Base-by-base conservation (phyloP, 1,140 invertebrate species). In the Euglossa dilemma region DNA sequence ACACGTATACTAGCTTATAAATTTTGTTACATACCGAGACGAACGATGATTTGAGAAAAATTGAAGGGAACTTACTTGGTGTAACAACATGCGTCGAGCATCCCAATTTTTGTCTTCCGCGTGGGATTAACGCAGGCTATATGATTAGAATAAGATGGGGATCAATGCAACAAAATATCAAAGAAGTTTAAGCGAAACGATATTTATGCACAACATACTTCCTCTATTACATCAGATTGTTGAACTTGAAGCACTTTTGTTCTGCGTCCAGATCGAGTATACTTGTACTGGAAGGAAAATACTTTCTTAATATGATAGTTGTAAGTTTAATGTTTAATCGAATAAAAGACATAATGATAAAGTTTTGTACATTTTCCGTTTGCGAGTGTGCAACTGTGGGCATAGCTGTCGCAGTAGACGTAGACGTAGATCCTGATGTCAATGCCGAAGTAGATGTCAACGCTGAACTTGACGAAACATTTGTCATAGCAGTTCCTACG, bases 141-240 rank as follows among this genome's bases (percentile, higher is more conserved):
- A 69, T 18, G 50, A 82, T 18, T 52, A 84, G n/a, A 43, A 56
- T 50, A 2, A 72, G 73, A 79, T 66, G 66, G 14, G 14, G 20
- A 28, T 67, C 45, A 67, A 52, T 76, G 28, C 11, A 77, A 72
- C 9, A 63, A 70, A 11, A 18, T 52, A 23, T 36, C 54, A 18
- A 14, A 56, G 56, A 80, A 36, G 7, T 36, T 63, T 36, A 72
- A 86, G n/a, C 56, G 56, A 56, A 79, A 80, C 0, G 18, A 72
- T 84, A 66, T 72, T 57, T 70, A 78, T n/a, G 56, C 45, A n/a
- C 47, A 56, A 63, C 45, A 84, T 89, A 93, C 90, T 69, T 94
- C 93, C 88, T 94, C 93, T 77, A 94, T 92, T 47, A 93, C 91
- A 16, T 93, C 92, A 45, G 91, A 86, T 73, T 91, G 91, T 83